Percentiles rank a stretch among this genome's conserved stretches.
Conservation (phyloP, 2,888 invertebrate species). For the Alsophila aescularia region DNA sequence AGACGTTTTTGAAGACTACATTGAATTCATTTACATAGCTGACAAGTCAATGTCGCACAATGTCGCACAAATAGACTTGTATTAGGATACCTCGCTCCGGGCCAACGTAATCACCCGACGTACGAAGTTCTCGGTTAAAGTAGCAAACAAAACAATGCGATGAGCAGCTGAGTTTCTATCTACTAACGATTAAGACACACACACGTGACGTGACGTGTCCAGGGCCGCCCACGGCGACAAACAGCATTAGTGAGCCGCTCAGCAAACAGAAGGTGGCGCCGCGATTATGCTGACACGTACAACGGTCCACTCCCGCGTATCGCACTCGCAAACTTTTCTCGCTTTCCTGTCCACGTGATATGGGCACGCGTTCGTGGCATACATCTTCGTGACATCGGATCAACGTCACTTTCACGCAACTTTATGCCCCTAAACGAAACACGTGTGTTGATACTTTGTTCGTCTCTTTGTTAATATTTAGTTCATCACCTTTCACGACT, state of each 20-base stretch:
- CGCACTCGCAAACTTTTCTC: constrained; percentile 56
- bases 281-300: constrained; percentile 69
- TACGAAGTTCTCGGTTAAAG: constrained; percentile 68
- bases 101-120: constrained; percentile 66
- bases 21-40: too few relatives aligned
- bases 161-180: constrained; percentile 69
- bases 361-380: constrained; percentile 54
- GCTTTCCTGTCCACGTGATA: constrained; percentile 57
- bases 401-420: constrained; percentile 50
- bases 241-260: constrained; percentile 76
- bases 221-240: constrained; percentile 70
- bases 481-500: constrained; percentile 72
- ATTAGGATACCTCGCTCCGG: constrained; percentile 45
- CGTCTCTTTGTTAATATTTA: constrained; percentile 70
- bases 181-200: constrained; percentile 80
- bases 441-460: constrained; percentile 58
- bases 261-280: constrained; percentile 72
- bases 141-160: constrained; percentile 72
- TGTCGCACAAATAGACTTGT: constrained; percentile 47
- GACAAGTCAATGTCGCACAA: constrained; percentile 40
- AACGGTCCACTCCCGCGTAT: constrained; percentile 44
- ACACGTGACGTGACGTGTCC: constrained; percentile 69
- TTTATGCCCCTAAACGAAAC: constrained; percentile 57
- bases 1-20: neutral
- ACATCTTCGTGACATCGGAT: constrained; percentile 56